Base-by-base conservation (phyloP, 2,888 invertebrate species). In the Brachynemurus nebulosus region DNA sequence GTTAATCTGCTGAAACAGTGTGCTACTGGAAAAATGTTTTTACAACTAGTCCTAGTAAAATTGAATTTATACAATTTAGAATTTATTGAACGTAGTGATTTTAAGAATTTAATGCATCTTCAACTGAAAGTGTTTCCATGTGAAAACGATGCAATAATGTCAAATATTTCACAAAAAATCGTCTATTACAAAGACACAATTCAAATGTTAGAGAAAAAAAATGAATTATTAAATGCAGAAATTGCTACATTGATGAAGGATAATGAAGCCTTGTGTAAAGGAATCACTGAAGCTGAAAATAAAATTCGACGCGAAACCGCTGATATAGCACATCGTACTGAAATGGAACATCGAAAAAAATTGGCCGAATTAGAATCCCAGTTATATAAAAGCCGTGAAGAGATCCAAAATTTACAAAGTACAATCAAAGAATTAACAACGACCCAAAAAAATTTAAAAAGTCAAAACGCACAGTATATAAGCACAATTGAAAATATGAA, bases 21-120 rank as follows among this genome's bases (percentile, higher is more conserved):
- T 35, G 20, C 9, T 5, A 35, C 17, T 9, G 42, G 42, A 21
- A 34, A 35, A 35, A 42, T 42, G 34, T 42, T 18, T 17, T 25
- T 40, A 30, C 30, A 18, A 17, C 18, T 30, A 14, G 37, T 37
- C 8, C 18, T 19, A 18, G 20, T 8, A 7, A 27, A 27, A 4
- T 11, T 14, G 12, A 23, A 25, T 18, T 18, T 12, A 7, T 40
- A 20, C 17, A 9, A 30, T 12, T 25, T 40, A 40, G 42, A 42
- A 42, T 42, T 42, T 42, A 21, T 42, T 12, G 42, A 42, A 35
- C 42, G 42, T 7, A 42, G 20, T 35, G 42, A 42, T 42, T 35
- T 42, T n/a, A 42, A 42, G 14, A 42, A 42, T 20, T 20, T 42
- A 21, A 12, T 42, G 4, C 42, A 42, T 35, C 16, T 42, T 16